Conservation (phyloP, 2,113 vertebrate species). For the Rhineura floridana region DNA sequence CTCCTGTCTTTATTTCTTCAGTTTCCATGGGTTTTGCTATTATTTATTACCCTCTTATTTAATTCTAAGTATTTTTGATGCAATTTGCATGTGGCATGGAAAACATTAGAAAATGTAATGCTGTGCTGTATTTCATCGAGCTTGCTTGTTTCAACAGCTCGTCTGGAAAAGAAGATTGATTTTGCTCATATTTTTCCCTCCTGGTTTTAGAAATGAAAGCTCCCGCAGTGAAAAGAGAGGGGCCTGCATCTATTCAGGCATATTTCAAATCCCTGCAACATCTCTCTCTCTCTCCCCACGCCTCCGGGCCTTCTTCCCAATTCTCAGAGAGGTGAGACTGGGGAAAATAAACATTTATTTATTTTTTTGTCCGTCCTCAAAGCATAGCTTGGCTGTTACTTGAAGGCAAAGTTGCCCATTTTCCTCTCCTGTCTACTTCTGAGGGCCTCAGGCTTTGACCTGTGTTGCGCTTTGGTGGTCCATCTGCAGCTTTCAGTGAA, state of each 20-base stretch:
- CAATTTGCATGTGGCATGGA: background rate
- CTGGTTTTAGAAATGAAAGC: background rate
- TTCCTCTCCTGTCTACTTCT: background rate
- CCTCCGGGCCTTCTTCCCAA: background rate
- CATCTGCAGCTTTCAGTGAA: slow-evolving; percentile 24
- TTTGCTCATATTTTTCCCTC: background rate
- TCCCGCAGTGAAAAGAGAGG: accelerated
- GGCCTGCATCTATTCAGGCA: accelerated
- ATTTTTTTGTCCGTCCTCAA: background rate
- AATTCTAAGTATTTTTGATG: slow-evolving; percentile 6
- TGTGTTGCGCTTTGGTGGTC: too few relatives aligned
- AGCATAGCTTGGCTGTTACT: accelerated
- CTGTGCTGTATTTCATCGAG: background rate
- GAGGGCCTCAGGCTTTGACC: background rate
- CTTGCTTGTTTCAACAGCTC: background rate
- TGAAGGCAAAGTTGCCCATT: background rate
- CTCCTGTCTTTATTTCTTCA: background rate
- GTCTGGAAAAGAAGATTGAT: slow-evolving; percentile 13
- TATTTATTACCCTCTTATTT: accelerated
- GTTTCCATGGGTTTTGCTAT: accelerated
- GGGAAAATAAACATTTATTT: background rate
- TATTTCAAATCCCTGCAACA: background rate
- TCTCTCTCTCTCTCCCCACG: background rate
- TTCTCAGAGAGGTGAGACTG: background rate
- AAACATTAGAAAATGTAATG: background rate